phyloP scores from a whole-genome alignment of 2,888 invertebrate species.

The Biston betularia region DNA sequence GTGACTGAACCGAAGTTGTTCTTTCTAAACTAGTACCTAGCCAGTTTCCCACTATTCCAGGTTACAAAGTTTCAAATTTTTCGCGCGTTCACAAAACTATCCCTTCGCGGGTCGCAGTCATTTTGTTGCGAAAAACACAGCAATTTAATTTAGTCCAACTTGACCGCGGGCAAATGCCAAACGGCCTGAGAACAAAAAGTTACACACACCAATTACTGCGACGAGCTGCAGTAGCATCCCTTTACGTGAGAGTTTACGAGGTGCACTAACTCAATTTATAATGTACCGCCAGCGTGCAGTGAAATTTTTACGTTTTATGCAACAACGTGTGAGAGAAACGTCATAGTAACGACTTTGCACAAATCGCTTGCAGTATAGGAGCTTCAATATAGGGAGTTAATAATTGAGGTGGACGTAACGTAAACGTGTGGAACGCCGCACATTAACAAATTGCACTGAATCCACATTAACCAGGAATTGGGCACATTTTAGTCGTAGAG shows the following conservation, averaged over 20 bases:
- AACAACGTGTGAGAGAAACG: conserved; percentile 46
- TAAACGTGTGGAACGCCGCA: conserved; percentile 23
- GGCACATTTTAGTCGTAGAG: neutral
- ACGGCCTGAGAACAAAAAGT: conserved; percentile 74
- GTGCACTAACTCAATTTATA: conserved; percentile 80
- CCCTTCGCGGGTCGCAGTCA: conserved; percentile 61
- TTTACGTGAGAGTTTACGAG: conserved; percentile 67
- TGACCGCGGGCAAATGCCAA: conserved; percentile 75
- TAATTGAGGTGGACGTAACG: conserved; percentile 43
- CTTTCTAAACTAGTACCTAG: conserved; percentile 41
- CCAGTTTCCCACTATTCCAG: conserved; percentile 37
- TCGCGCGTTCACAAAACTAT: conserved; percentile 44
- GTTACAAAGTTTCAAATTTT: conserved; percentile 38
- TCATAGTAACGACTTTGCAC: conserved; percentile 36
- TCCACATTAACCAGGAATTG: conserved; percentile 25
- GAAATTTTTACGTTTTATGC: conserved; percentile 68
- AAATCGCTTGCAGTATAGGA: conserved; percentile 37
- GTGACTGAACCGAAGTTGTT: conserved; percentile 29
- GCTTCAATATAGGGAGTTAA: conserved; percentile 40
- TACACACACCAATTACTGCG: conserved; percentile 81
- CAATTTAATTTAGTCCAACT: conserved; percentile 84
- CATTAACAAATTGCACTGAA: conserved; percentile 22
- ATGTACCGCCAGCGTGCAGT: conserved; percentile 58
- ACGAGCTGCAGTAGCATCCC: conserved; percentile 61
- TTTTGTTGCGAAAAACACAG: conserved; percentile 81